Percentiles rank a stretch among this genome's conserved stretches.
These are phyloP conservation scores for Hyposmocoma kahamanoa DNA, from an alignment of 1,140 invertebrate genomes.

Conservation along the genomic window DNA sequence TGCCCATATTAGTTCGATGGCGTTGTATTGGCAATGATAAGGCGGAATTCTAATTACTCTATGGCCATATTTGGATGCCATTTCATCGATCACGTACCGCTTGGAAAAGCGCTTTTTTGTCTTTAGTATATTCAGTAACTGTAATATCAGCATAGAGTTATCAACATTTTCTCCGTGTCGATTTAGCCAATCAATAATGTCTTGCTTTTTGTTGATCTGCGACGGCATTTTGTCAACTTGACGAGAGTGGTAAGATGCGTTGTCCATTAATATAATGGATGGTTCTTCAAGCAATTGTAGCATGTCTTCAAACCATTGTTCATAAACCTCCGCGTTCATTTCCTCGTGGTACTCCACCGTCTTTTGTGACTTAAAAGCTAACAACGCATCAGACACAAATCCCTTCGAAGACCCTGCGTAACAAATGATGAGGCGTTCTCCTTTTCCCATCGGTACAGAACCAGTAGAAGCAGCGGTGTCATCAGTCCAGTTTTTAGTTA, in stretches of 20 bases:
- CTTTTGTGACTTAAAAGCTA: slow-evolving; percentile 17
- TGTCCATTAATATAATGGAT: slow-evolving; percentile 9
- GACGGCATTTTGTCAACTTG: slow-evolving; percentile 1
- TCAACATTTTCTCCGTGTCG: background rate
- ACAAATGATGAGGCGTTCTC: slow-evolving; percentile 20
- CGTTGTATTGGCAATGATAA: slow-evolving; percentile 30
- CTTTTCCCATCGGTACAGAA: slow-evolving; percentile 22
- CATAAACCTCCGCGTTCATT: slow-evolving; percentile 7
- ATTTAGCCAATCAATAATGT: slow-evolving; percentile 4
- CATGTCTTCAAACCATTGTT: background rate
- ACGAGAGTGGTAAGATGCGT: slow-evolving; percentile 2
- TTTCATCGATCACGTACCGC: slow-evolving; percentile 5
- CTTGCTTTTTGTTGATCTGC: background rate
- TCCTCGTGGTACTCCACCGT: slow-evolving; percentile 12
- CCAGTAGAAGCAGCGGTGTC: slow-evolving; percentile 10
- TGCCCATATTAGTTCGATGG: slow-evolving; percentile 30
- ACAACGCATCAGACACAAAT: slow-evolving; percentile 6
- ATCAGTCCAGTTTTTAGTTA: slow-evolving; percentile 15
- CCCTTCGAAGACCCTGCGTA: slow-evolving; percentile 18
- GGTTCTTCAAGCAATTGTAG: background rate
- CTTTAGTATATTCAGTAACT: slow-evolving; percentile 6
- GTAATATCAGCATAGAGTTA: slow-evolving; percentile 4
- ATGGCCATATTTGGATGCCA: slow-evolving; percentile 6
- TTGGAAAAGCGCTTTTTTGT: background rate
- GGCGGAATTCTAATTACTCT: slow-evolving; percentile 26